Base-by-base conservation (phyloP, 2,113 vertebrate species). In the Budorcas taxicolor region DNA sequence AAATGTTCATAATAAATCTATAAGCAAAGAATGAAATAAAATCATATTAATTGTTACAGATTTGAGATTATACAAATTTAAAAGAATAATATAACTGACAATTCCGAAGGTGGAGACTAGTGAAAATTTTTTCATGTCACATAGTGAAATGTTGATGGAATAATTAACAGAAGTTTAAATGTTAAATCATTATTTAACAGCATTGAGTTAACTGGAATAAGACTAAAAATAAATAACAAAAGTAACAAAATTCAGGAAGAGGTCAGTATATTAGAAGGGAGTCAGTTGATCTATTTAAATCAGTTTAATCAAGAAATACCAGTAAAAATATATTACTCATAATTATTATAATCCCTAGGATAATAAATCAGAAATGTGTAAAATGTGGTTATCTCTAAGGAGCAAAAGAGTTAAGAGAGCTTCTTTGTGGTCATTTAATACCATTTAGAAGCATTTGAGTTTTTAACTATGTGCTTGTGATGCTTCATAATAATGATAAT, bases 1-100 rank as follows among this genome's bases (percentile, higher is more conserved):
- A 89, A 83, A 62, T 82, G 10, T 53, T 92, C 93, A 87, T 14
- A 96, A 45, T 96, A 25, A 71, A 74, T 90, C n/a, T 96, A 23
- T 40, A 87, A 84, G 31, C 15, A 55, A 82, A 86, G 57, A 74
- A 52, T 86, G 11, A 71, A 89, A 85, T 33, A 93, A 88, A 92
- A 67, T 60, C 9, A 89, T 53, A 76, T 45, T 62, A 94, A 40
- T 55, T 67, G 43, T 91, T 95, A 90, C 2, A 92, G 33, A 62
- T 60, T 25, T 23, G 15, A 53, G 15, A n/a, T 81, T 62, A 80
- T 91, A 88, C 16, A 86, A 40, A 53, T 29, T 81, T 83, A n/a
- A 50, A 81, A 92, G 25, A 91, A 45, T 96, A 90, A 53, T 36
- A 33, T 64, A 67, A 57, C 25, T 93, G 78, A 76, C 5, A 83